Base-by-base conservation (phyloP, 2,888 invertebrate genomes). In the Tryphoninae sp. region DNA sequence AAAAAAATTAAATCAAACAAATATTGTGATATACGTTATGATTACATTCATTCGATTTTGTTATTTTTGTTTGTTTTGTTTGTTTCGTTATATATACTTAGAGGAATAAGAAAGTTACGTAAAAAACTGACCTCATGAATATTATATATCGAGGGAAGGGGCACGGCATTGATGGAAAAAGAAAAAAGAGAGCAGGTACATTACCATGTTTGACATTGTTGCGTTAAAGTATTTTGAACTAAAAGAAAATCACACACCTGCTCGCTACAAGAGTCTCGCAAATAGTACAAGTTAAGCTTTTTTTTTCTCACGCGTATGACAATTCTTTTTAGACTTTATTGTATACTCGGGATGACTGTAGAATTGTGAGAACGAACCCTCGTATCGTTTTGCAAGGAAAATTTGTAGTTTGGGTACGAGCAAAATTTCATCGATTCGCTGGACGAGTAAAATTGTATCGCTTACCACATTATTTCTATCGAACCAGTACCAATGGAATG, bases 51-150 rank as follows among this genome's bases (percentile, higher is more conserved):
- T 69, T 73, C 62, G 59, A 58, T 62, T 2, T 16, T 9, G 42
- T 51, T n/a, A 51, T 42, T 22, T 33, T 51, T 58, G 16, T 68
- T 42, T 11, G 6, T 67, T 42, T 40, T 59, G 40, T 64, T n/a
- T 62, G 8, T 65, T 65, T 55, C 33, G 59, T 51, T 1, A 51
- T 61, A 9, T 23, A 77, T 77, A 85, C 85, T 91, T 90, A 92
- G 86, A 91, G 90, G 86, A 92, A 91, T 87, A 92, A 87, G 86
- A 91, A 92, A 88, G 92, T 92, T 87, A 92, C 89, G 85, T 92
- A 92, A 88, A 92, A 91, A 91, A 91, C 91, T 92, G 88, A 92
- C 91, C 91, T 92, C 91, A 86, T 82, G 86, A 89, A 90, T 88
- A 81, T 77, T 85, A 82, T 33, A 83, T 82, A 82, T 84, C 86